A percentile compares a stretch with the other conserved stretches of the same genome.
Evolutionary conservation across 2,888 invertebrate genomes (phyloP).

Genomic region (Protonemura montana): DNA sequence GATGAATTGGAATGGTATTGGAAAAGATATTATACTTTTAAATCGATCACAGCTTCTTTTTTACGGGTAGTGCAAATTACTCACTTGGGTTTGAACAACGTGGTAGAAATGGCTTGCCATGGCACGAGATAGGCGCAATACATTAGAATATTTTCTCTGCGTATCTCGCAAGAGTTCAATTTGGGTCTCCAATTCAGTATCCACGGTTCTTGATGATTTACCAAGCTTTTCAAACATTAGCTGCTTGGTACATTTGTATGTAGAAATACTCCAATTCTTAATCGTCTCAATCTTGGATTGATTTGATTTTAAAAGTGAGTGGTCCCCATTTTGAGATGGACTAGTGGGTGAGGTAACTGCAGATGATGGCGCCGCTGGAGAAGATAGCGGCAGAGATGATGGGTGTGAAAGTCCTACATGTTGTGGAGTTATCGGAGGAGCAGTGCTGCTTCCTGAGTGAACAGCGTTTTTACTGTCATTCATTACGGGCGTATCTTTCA

Average conservation of each 20-base stretch:
- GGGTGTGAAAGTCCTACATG: slow-evolving; percentile 58
- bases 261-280: slow-evolving; percentile 97
- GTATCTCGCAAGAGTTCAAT: slow-evolving; percentile 93
- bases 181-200: slow-evolving; percentile 92
- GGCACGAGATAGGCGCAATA: slow-evolving; percentile 84
- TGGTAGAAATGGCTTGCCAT: slow-evolving; percentile 89
- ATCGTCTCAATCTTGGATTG: slow-evolving; percentile 87
- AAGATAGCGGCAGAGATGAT: slow-evolving; percentile 73
- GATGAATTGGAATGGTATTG: too few species aligned
- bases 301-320: slow-evolving; percentile 67
- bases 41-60: too few species aligned
- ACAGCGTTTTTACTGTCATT: slow-evolving; percentile 79
- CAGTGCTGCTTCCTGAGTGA: slow-evolving; percentile 70
- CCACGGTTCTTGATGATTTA: slow-evolving; percentile 89
- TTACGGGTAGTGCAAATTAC: slow-evolving; percentile 18
- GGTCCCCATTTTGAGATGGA: slow-evolving; percentile 70
- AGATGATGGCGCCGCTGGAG: slow-evolving; percentile 63
- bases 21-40: too few species aligned
- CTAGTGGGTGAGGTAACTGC: slow-evolving; percentile 62
- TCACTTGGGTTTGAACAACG: slow-evolving; percentile 80
- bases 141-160: slow-evolving; percentile 88
- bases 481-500: slow-evolving; percentile 81
- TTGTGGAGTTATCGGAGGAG: slow-evolving; percentile 60
- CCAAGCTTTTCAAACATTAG: slow-evolving; percentile 95
- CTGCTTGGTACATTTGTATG: slow-evolving; percentile 97